These are phyloP conservation scores for Vandiemenella viatica DNA, from an alignment of 2,888 invertebrate species.

Conservation along the genomic window DNA sequence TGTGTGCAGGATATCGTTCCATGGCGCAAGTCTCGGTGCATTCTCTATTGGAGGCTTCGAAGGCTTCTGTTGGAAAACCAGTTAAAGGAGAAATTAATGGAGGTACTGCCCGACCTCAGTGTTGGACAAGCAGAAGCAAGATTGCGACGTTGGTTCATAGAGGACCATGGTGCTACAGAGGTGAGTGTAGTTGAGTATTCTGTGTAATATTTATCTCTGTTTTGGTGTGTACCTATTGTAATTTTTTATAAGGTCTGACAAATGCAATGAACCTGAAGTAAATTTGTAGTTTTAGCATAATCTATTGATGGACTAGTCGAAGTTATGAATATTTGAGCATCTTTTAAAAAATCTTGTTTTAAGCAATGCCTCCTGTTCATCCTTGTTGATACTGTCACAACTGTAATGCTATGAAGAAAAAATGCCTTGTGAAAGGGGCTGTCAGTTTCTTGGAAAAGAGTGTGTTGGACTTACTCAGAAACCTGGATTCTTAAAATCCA, in stretches of 20 bases:
- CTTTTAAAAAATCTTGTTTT: neutral
- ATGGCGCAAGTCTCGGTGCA: slow-evolving; percentile 68
- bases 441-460: too few relatives aligned
- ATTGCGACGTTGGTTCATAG: slow-evolving; percentile 85
- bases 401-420: too few relatives aligned
- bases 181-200: slow-evolving; percentile 29
- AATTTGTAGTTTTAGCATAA: too few relatives aligned
- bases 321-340: too few relatives aligned
- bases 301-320: too few relatives aligned
- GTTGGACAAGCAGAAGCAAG: slow-evolving; percentile 74
- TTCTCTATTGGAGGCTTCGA: slow-evolving; percentile 77
- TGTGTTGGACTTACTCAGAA: too few relatives aligned
- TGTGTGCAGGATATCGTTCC: slow-evolving; percentile 72
- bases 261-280: too few relatives aligned
- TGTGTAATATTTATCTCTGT: neutral
- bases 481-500: too few relatives aligned
- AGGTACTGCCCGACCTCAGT: slow-evolving; percentile 47
- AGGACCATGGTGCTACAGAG: slow-evolving; percentile 71
- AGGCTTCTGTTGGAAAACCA: slow-evolving; percentile 67
- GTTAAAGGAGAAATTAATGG: slow-evolving; percentile 46
- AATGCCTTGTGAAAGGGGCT: too few relatives aligned
- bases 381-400: too few relatives aligned
- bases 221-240: neutral
- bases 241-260: neutral
- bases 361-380: too few relatives aligned